Base-by-base conservation (phyloP, 2,888 invertebrate genomes). In the Hyposoter dolosus region DNA sequence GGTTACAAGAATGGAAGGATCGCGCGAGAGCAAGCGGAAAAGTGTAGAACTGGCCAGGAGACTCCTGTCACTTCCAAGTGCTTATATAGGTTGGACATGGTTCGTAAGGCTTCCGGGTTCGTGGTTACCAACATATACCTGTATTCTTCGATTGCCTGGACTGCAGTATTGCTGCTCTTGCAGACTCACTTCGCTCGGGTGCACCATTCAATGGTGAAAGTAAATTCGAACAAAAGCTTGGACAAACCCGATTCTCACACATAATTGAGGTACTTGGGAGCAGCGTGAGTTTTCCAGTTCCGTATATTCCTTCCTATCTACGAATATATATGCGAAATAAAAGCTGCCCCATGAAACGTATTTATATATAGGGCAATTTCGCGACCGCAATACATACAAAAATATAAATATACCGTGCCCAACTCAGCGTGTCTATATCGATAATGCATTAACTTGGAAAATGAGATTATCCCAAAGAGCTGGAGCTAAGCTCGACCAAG, bases 211-310 rank as follows among this genome's bases (percentile, higher is more conserved):
- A 81, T 56, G 69, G 74, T 50, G 50, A 83, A 86, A 83, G 81
- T 82, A 82, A 86, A 86, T 78, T 69, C 78, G 86, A 82, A 86
- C 83, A 86, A 86, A 83, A 86, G 86, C 83, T 63, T 75, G 23
- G 72, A 69, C 40, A 40, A 86, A 82, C 81, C 56, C 81, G 76
- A 81, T 82, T 78, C 74, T 69, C 74, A 50, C 81, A 78, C 86
- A 78, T 86, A 86, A 86, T 83, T 86, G 86, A 86, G 81, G 74
- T 45, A 83, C 83, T 83, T 63, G 77, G 53, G 66, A 80, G 79
- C 60, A 74, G 23, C 69, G 19, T n/a, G 69, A 56, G 23, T 56
- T 76, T 63, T 75, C 28, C 66, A 71, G 75, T 56, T 47, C 71
- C 43, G 69, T 28, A 82, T 76, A 47, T 60, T 53, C 23, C 23